These are phyloP conservation scores for Nesidiocoris tenuis DNA, from an alignment of 2,888 invertebrate genomes.

Conservation along the genomic window DNA sequence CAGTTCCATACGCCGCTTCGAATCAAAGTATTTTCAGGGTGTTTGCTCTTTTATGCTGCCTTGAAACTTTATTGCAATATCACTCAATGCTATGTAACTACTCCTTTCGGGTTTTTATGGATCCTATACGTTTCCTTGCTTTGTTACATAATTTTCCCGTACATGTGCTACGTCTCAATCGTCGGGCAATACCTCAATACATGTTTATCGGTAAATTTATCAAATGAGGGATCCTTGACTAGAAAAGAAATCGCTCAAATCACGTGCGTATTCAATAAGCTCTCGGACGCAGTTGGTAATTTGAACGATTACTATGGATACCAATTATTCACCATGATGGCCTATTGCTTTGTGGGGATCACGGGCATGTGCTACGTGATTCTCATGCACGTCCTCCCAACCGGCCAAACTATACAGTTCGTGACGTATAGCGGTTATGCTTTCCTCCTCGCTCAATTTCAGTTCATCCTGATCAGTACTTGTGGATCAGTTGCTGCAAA, in stretches of 20 bases:
- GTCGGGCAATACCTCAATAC: not conserved
- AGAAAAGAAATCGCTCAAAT: not conserved
- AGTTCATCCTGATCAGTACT: not conserved
- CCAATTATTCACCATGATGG: not conserved
- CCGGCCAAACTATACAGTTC: not conserved
- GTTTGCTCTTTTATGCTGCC: not conserved
- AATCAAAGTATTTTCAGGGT: not conserved
- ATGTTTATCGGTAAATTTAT: not conserved
- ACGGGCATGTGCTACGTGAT: not conserved
- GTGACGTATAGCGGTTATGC: not conserved
- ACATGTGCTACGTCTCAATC: not conserved
- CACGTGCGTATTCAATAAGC: not conserved
- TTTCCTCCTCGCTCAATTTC: not conserved
- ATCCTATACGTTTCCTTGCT: not conserved
- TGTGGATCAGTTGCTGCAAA: not conserved
- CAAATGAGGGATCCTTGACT: not conserved
- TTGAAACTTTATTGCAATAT: not conserved
- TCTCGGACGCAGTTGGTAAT: not conserved
- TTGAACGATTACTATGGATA: slow-evolving; percentile 2
- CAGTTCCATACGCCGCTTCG: not conserved
- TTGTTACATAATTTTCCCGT: not conserved
- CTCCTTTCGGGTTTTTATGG: not conserved
- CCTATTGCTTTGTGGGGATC: slow-evolving; percentile 2
- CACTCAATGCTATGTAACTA: not conserved
- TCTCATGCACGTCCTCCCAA: not conserved